Evolutionary conservation across 2,113 vertebrate species (phyloP).

Genomic region (Pipa parva): DNA sequence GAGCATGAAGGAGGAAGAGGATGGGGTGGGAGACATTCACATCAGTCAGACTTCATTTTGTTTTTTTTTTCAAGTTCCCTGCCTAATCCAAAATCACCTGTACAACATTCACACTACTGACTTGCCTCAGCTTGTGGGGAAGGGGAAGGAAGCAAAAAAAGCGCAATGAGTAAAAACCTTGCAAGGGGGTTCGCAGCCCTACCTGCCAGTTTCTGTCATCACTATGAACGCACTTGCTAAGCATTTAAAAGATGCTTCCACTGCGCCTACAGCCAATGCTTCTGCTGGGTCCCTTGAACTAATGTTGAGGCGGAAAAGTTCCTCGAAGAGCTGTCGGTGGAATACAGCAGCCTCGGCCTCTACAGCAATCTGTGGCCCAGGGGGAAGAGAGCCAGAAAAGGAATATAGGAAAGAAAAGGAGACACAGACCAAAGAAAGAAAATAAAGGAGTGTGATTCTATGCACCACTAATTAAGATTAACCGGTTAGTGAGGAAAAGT

Average conservation of each 20-base stretch:
- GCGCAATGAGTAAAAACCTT: background rate
- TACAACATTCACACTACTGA: slow-evolving; percentile 2
- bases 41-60: slow-evolving; percentile 42
- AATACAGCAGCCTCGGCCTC: slow-evolving; percentile 61
- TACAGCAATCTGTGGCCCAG: slow-evolving; percentile 71
- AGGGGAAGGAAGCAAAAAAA: background rate
- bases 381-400: slow-evolving; percentile 48
- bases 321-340: slow-evolving; percentile 74
- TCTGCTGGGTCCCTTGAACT: slow-evolving; percentile 79
- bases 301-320: slow-evolving; percentile 66
- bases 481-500: slow-evolving; percentile 1
- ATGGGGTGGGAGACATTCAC: slow-evolving; percentile 49
- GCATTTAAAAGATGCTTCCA: slow-evolving; percentile 96
- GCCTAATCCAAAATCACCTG: slow-evolving; percentile 10
- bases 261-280: slow-evolving; percentile 91
- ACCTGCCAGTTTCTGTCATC: slow-evolving; percentile 97
- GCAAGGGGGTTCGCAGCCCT: slow-evolving; percentile 62
- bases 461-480: slow-evolving; percentile 11
- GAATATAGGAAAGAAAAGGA: slow-evolving; percentile 48
- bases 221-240: slow-evolving; percentile 90
- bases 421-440: slow-evolving; percentile 53
- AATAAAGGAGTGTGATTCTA: slow-evolving; percentile 49
- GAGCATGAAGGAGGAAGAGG: slow-evolving; percentile 39
- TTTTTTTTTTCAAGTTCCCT: slow-evolving; percentile 4
- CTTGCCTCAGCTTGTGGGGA: background rate